Evolutionary conservation across 2,888 invertebrate genomes (phyloP), one percentile per base, ranked within the genome.

Genomic region (Nephrotoma appendiculata): DNA sequence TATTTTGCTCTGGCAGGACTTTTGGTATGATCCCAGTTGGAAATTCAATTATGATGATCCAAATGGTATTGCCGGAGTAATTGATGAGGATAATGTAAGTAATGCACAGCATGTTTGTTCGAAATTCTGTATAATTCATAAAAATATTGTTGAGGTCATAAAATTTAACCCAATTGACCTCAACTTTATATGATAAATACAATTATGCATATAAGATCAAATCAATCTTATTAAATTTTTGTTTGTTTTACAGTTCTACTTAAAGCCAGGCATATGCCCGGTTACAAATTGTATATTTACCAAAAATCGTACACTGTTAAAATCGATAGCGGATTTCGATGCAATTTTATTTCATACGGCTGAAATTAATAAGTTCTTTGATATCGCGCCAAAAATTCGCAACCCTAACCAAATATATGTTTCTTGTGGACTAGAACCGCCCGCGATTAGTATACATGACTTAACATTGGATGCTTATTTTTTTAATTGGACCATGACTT

Each of bases 401-500:
- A 88, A 88, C 0, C 87, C 89, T 0, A 86, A 90, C 9, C 94
- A 94, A 89, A 88, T 89, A n/a, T 94, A 94, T 88, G 90, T 94
- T 1, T 93, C 92, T 88, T 91, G 92, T 0, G 89, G 92, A 52
- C 90, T 93, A 89, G 94, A 94, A 89, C 89, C 91, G 1, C 92
- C 91, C 4, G 90, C 90, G 0, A 90, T 91, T 88, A 91, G 91
- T 0, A 90, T 91, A 86, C 91, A 91, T 87, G 87, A 89, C 1
- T 88, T 92, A 7, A 88, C 88, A 42, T 89, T 90, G 85, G 91
- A 91, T 83, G 88, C 89, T 6, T 88, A 90, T 45, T 93, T 94
- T 87, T 95, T 92, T 88, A 94, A 94, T 88, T 89, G 92, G 87
- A 94, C 94, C 1, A 93, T 94, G 93, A 93, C 92, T 0, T 93